Percentiles rank a stretch among this genome's conserved stretches.
Evolutionary conservation across 2,113 vertebrate genomes (phyloP).

Genomic region (Gobio gobio): DNA sequence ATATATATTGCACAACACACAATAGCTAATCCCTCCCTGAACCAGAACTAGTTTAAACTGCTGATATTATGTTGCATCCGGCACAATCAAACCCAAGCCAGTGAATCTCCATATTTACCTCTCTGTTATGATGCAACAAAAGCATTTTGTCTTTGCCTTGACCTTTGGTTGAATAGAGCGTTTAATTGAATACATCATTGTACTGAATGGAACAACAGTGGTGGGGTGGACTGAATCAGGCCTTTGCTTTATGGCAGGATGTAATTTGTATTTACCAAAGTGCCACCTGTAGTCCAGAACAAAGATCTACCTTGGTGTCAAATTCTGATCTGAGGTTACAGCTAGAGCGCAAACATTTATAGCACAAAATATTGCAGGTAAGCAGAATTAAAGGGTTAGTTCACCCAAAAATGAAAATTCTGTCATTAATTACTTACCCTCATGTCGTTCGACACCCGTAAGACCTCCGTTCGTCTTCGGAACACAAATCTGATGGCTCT

Average conservation of each 20-base stretch:
- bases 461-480: too few species aligned
- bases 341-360: background rate
- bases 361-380: background rate
- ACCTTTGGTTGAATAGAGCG: constrained; percentile 17
- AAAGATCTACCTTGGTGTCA: background rate
- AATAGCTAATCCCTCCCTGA: background rate
- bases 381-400: too few species aligned
- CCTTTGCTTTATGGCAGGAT: constrained; percentile 6
- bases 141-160: background rate
- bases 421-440: too few species aligned
- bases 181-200: constrained; percentile 1
- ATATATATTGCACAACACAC: background rate
- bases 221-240: background rate
- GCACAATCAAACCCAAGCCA: background rate
- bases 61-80: background rate
- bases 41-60: background rate
- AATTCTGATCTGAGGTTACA: background rate
- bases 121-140: background rate
- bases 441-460: too few species aligned
- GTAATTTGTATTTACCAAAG: constrained; percentile 19
- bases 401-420: too few species aligned
- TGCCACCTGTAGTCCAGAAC: constrained; percentile 2
- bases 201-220: constrained; percentile 29
- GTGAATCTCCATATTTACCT: background rate
- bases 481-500: too few species aligned